These are phyloP conservation scores for Ochropleura leucogaster DNA, from an alignment of 2,888 invertebrate genomes.

Conservation along the genomic window DNA sequence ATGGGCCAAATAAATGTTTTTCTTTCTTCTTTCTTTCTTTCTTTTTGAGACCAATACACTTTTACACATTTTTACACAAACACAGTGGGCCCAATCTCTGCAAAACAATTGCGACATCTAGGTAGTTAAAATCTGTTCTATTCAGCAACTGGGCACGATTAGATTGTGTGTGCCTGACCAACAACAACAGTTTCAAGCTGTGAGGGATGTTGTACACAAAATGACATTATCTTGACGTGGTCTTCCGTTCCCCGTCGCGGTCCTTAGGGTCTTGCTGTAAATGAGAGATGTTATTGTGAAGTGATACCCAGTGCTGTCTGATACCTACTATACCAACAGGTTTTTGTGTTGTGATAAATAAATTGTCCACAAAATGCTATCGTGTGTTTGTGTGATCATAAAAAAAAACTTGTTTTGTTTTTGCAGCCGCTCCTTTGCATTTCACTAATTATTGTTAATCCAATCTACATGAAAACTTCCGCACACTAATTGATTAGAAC, in stretches of 20 bases:
- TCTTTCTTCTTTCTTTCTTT: too few species aligned
- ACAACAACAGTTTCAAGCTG: slow-evolving; percentile 6
- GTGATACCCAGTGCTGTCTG: neutral
- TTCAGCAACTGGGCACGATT: neutral
- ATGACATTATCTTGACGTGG: slow-evolving; percentile 62
- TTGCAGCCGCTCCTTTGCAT: slow-evolving; percentile 30
- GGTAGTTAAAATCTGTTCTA: neutral
- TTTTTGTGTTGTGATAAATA: neutral
- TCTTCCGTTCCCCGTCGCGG: slow-evolving; percentile 37
- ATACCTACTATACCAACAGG: too few species aligned
- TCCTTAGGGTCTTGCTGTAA: slow-evolving; percentile 10
- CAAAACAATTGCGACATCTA: slow-evolving; percentile 17
- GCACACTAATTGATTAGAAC: slow-evolving; percentile 22
- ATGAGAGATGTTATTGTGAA: slow-evolving; percentile 14
- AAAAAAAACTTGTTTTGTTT: slow-evolving; percentile 10
- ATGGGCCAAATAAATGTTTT: too few species aligned
- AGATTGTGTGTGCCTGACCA: slow-evolving; percentile 1
- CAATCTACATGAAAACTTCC: slow-evolving; percentile 12
- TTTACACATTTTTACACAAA: too few species aligned
- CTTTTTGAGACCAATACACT: too few species aligned
- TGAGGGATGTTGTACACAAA: slow-evolving; percentile 9
- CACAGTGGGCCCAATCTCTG: neutral
- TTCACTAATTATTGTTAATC: slow-evolving; percentile 8
- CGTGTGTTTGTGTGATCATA: neutral
- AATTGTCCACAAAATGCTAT: neutral